These are phyloP conservation scores for Sebastes minor DNA, from an alignment of 2,797 vertebrate genomes.

Conservation along the genomic window DNA sequence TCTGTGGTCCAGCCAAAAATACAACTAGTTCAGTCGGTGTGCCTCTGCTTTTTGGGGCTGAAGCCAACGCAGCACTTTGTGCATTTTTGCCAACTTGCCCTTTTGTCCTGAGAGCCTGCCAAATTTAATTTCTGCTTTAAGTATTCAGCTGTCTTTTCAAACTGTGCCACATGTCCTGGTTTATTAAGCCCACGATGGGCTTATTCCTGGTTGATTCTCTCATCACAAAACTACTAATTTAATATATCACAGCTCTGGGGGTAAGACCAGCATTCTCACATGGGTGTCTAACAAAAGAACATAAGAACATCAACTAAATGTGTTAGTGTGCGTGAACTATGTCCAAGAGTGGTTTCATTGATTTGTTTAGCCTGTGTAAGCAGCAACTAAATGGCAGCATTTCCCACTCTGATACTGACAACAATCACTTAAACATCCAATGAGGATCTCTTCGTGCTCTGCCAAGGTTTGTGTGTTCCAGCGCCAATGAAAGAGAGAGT, in stretches of 20 bases:
- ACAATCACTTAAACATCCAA: constrained; percentile 17
- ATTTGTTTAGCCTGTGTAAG: too few species aligned
- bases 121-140: constrained; percentile 14
- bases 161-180: constrained; percentile 7
- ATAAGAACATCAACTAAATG: not conserved
- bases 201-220: constrained; percentile 14
- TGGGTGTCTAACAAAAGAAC: constrained; percentile 6
- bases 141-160: constrained; percentile 1
- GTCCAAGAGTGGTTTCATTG: too few species aligned
- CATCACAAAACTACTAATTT: constrained; percentile 15
- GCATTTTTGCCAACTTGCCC: constrained; percentile 8
- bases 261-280: not conserved
- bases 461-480: too few species aligned
- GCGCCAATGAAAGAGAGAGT: too few species aligned
- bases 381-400: not conserved
- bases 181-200: constrained; percentile 8
- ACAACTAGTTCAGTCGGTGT: not conserved
- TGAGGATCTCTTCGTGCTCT: not conserved
- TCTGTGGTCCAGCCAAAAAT: too few species aligned
- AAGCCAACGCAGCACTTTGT: not conserved
- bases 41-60: not conserved
- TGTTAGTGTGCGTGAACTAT: not conserved
- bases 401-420: not conserved
- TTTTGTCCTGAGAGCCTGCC: constrained; percentile 24
- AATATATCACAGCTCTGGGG: not conserved